A percentile compares a stretch with the other conserved stretches of the same genome.
These are phyloP conservation scores for Oceanodroma tethys DNA, from an alignment of 2,113 vertebrate species.

Conservation along the genomic window DNA sequence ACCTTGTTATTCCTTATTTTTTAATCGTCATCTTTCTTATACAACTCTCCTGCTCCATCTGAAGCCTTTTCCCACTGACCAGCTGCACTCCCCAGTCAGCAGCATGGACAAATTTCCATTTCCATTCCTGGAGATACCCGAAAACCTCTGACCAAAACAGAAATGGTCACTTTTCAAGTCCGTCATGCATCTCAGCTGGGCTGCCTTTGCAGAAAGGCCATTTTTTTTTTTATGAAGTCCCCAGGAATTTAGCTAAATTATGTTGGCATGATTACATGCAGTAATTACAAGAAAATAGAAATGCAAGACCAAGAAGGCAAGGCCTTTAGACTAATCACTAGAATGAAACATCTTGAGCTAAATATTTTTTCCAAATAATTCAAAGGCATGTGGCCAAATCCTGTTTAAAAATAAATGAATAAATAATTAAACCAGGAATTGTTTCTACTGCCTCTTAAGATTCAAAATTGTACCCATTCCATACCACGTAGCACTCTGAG, in stretches of 20 bases:
- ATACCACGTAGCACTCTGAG: not conserved
- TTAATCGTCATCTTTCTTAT: not conserved
- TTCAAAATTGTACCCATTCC: not conserved
- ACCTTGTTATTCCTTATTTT: not conserved
- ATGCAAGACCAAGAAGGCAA: not conserved
- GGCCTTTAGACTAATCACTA: not conserved
- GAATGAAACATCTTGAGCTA: not conserved
- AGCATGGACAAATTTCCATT: not conserved
- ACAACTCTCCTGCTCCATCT: not conserved
- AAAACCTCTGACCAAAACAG: not conserved
- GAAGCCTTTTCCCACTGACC: not conserved
- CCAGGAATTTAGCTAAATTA: not conserved
- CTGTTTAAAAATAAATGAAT: not conserved
- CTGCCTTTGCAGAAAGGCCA: not conserved
- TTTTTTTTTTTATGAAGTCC: not conserved
- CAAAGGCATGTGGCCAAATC: not conserved
- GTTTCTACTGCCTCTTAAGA: not conserved
- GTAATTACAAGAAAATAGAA: conserved; percentile 2
- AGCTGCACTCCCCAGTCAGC: not conserved
- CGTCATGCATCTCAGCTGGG: not conserved
- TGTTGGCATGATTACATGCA: not conserved
- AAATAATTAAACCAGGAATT: not conserved
- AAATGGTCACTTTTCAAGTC: not conserved
- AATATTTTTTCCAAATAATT: not conserved
- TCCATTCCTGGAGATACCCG: not conserved